phyloP scores from a whole-genome alignment of 2,797 vertebrate species.

The Euphonia xanthogaster region DNA sequence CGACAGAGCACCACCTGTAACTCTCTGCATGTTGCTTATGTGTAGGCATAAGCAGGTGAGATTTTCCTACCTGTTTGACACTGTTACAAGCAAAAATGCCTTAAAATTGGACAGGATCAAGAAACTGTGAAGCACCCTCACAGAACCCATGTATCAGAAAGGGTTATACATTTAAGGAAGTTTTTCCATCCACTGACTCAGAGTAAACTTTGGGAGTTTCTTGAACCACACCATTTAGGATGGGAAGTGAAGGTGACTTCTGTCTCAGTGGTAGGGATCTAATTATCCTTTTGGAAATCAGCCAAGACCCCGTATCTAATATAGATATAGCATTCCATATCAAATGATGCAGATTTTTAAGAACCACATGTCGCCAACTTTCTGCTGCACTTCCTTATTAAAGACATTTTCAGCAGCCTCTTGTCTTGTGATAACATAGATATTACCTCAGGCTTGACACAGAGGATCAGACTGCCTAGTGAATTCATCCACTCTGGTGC shows the following conservation, averaged over 20 bases:
- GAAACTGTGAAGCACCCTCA: background rate
- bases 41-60: background rate
- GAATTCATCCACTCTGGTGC: background rate
- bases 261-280: background rate
- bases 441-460: background rate
- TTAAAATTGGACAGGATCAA: background rate
- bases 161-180: background rate
- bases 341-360: background rate
- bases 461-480: background rate
- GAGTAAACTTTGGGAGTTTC: background rate
- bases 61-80: background rate
- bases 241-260: background rate
- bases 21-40: background rate
- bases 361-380: background rate
- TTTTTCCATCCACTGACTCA: background rate
- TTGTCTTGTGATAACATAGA: background rate
- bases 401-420: background rate
- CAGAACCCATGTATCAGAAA: background rate
- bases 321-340: background rate
- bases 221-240: background rate
- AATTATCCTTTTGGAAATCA: slow-evolving; percentile 4
- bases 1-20: background rate
- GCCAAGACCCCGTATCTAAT: background rate
- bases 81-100: background rate
- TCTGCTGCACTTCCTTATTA: background rate